Base-by-base conservation (phyloP, 2,888 invertebrate genomes). In the Trilocha varians region DNA sequence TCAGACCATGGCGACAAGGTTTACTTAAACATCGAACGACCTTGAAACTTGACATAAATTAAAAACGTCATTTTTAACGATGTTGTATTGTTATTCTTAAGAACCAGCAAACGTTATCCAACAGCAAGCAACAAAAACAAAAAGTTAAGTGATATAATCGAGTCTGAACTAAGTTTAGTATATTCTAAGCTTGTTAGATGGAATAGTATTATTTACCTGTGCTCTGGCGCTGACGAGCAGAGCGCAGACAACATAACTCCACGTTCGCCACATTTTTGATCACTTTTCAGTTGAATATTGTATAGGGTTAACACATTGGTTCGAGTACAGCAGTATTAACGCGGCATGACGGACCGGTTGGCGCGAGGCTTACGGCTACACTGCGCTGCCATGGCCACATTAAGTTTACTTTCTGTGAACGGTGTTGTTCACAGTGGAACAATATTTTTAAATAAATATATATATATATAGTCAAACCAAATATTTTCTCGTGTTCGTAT, bases 351-450 rank as follows among this genome's bases (percentile, higher is more conserved):
- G 73, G 69, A 68, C 73, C 72, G 73, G 61, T 69, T 71, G 60
- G 62, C 44, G 65, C 74, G 78, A 76, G 72, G 65, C 62, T 62
- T 70, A 63, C 60, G 73, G 70, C 70, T 64, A 72, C 75, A 85
- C 84, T 84, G 83, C 56, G 62, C 59, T 45, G 48, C 53, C 59
- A 51, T 52, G 54, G 59, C 52, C 58, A 62, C 57, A 77, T 73
- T 66, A 76, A 78, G 71, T 80, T 80, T 79, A 83, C 79, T 82
- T 83, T 84, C 78, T 60, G 83, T 61, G 59, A 61, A 53, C 60
- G 76, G 74, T 54, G 47, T 72, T 53, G 77, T 71, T 61, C 72
- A 83, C 74, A 79, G 56, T 52, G 57, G n/a, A 25, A 25, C 25
- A 11, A 25, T 18, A 18, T 18, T 18, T 25, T 25, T 25, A 9